Conservation (phyloP, 35 echinoderm and acorn worm genomes). For the Apostichopus parvimensis region DNA sequence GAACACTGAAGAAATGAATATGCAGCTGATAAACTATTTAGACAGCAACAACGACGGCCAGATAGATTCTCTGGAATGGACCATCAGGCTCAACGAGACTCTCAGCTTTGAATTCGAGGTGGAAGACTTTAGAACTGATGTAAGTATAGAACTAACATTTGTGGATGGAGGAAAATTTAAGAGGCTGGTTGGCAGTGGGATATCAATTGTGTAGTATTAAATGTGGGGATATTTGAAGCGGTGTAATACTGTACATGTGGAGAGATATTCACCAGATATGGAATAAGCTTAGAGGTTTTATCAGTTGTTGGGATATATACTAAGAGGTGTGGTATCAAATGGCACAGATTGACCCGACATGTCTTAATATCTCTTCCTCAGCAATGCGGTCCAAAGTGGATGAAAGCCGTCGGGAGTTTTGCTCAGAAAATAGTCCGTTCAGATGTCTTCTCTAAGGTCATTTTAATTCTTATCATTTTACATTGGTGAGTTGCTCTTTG, state of each 20-base stretch:
- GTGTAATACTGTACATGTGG: too few species aligned
- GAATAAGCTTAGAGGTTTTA: too few species aligned
- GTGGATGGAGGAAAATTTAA: too few species aligned
- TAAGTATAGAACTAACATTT: conserved; percentile 43
- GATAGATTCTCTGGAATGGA: conserved; percentile 98
- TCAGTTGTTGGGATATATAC: too few species aligned
- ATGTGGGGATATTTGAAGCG: too few species aligned
- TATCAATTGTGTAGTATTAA: too few species aligned
- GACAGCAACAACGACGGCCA: conserved; percentile 85
- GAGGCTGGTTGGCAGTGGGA: too few species aligned
- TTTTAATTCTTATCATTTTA: conserved; percentile 78
- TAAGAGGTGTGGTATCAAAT: too few species aligned
- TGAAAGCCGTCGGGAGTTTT: conserved; percentile 53
- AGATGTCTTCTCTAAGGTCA: conserved; percentile 62
- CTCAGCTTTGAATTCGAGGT: conserved; percentile 98
- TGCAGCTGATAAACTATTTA: conserved; percentile 89
- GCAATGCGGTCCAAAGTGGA: conserved; percentile 68
- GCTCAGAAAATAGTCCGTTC: conserved; percentile 76
- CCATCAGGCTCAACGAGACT: conserved; percentile 90
- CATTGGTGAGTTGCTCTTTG: conserved; percentile 80
- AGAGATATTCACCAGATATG: too few species aligned
- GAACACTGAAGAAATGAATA: conserved; percentile 98
- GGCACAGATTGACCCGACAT: too few species aligned
- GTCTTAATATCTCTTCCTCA: not conserved
- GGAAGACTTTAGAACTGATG: conserved; percentile 65